Base-by-base conservation (phyloP, 2,797 vertebrate species). In the Schizopygopsis pylzovi region DNA sequence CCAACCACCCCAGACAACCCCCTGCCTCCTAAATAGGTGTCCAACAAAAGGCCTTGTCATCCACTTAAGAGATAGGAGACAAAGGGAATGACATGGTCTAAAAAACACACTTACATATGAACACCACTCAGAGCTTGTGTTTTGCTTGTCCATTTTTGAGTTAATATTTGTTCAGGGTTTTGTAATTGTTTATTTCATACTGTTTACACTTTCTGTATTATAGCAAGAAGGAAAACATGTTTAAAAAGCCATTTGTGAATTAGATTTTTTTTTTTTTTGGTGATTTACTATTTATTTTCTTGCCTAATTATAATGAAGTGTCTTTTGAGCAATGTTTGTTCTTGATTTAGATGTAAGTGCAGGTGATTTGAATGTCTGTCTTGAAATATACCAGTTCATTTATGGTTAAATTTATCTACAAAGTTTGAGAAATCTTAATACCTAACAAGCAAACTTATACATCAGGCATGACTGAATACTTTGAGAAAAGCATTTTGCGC, bases 1-100 rank as follows among this genome's bases (percentile, higher is more conserved):
- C 96, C 96, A 1, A 92, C 90, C 63, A 95, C 93, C 76, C 95
- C 95, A 0, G 94, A 96, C 82, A 93, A 93, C 90, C 92, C 93
- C 0, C 91, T 94, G 84, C 91, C 94, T 52, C 41, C 91, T 37
- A 94, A 95, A 88, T 94, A 94, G 79, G 89, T 39, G n/a, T 59
- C 68, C 22, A 70, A 87, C 65, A 70, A 41, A 71, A 45, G 33
- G 77, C 39, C 16, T 65, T 45, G 20, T 78, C 63, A 49, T 43
- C 41, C 61, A 67, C 70, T 84, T 80, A 82, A 73, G 49, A 65
- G 45, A 75, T 67, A 12, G 12, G 45, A 37, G 18, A 80, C 83
- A 59, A 56, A 76, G 59, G 77, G 61, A 81, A 10, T 41, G 41
- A 78, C 59, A n/a, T 25, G 25, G 18, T 78, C 41, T 43, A 61